phyloP scores from a whole-genome alignment of 2,113 vertebrate species.

The Rhodinocichla rosea region DNA sequence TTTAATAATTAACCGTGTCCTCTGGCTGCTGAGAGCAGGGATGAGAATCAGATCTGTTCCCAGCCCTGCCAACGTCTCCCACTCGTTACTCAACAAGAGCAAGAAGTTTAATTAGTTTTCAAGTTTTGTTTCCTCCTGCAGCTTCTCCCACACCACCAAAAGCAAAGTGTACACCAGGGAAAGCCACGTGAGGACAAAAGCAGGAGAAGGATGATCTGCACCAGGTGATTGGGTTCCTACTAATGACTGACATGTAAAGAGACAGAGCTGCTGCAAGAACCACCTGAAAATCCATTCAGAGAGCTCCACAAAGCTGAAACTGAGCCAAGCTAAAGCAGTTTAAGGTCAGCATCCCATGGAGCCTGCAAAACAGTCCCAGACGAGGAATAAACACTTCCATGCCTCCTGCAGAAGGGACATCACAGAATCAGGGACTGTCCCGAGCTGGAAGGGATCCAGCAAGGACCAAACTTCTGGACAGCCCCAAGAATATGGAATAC shows the following conservation, averaged over 20 bases:
- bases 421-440: neutral
- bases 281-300: neutral
- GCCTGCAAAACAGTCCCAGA: neutral
- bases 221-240: neutral
- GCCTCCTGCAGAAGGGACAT: neutral
- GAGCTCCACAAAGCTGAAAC: neutral
- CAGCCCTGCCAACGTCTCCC: neutral
- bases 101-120: constrained; percentile 14
- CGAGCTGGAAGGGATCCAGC: neutral
- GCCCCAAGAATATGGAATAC: fast-evolving
- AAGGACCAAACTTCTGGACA: neutral
- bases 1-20: constrained; percentile 31
- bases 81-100: neutral
- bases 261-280: neutral
- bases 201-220: neutral
- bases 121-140: neutral
- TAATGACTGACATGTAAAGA: neutral
- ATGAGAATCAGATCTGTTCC: neutral
- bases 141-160: neutral
- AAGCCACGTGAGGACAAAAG: neutral
- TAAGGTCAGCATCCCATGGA: neutral
- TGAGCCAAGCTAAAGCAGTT: neutral
- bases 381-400: fast-evolving
- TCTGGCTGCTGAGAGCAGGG: neutral
- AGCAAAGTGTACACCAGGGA: neutral